phyloP scores from a whole-genome alignment of 2,113 vertebrate species.

The Columbina picui region DNA sequence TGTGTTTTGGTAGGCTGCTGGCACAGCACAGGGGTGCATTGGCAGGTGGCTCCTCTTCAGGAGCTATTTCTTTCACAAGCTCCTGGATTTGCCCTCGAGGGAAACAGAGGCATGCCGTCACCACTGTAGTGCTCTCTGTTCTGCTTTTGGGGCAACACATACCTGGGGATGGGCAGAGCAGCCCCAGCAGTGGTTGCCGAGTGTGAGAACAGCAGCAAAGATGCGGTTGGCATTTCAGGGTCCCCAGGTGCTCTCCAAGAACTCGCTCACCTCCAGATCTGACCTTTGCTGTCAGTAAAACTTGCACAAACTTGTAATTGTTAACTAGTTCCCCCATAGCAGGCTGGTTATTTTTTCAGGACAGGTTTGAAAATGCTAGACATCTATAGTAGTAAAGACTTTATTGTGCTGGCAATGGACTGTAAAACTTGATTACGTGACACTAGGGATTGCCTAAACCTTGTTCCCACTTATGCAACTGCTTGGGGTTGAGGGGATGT shows the following conservation, averaged over 20 bases:
- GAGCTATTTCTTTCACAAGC: background rate
- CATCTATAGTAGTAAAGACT: conserved; percentile 58
- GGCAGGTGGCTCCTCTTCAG: background rate
- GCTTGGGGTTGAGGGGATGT: background rate
- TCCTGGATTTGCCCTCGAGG: background rate
- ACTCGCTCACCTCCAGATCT: background rate
- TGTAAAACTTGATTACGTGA: conserved; percentile 54
- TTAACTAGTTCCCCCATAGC: background rate
- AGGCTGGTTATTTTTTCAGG: conserved; percentile 9
- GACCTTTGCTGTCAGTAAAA: conserved; percentile 26
- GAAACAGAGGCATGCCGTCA: background rate
- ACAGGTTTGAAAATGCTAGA: conserved; percentile 33
- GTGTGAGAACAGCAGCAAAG: background rate
- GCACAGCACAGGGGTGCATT: background rate
- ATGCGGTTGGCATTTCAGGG: background rate
- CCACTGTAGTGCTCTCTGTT: background rate
- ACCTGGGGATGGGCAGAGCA: rapidly evolving
- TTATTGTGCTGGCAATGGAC: conserved; percentile 14
- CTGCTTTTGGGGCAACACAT: rapidly evolving
- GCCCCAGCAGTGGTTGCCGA: rapidly evolving
- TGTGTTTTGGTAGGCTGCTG: background rate
- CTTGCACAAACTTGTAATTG: conserved; percentile 14
- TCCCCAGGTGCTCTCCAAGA: background rate
- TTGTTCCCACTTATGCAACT: background rate
- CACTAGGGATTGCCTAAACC: conserved; percentile 26